These are phyloP conservation scores for Caenorhabditis imperialis DNA, from an alignment of 2,888 invertebrate species.

Conservation along the genomic window DNA sequence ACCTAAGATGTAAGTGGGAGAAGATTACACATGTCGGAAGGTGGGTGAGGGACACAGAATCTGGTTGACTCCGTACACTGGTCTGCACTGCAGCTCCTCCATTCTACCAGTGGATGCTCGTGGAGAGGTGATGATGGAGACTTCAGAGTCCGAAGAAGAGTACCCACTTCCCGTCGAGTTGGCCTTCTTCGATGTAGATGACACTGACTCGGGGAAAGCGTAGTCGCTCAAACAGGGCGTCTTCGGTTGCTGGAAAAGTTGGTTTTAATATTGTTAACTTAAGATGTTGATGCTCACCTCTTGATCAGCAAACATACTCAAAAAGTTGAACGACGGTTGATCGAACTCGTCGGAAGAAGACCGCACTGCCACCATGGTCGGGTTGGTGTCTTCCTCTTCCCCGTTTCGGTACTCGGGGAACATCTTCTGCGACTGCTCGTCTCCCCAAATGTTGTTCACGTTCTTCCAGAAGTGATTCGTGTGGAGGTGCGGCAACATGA, in stretches of 20 bases:
- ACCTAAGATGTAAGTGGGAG: conserved; percentile 15
- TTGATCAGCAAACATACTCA: conserved; percentile 16
- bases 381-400: too few relatives aligned
- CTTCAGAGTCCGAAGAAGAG: conserved; percentile 40
- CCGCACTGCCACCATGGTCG: too few relatives aligned
- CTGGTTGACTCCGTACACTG: conserved; percentile 28
- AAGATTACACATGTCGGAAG: conserved; percentile 4
- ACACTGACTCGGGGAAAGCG: conserved; percentile 23
- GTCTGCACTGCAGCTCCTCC: not conserved
- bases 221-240: conserved; percentile 20
- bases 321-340: conserved; percentile 5
- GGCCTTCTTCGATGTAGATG: conserved; percentile 31
- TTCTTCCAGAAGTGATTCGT: conserved; percentile 22
- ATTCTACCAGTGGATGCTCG: not conserved
- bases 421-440: conserved; percentile 6
- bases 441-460: conserved; percentile 23
- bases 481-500: conserved; percentile 10
- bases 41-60: conserved; percentile 13
- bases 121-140: conserved; percentile 23
- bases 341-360: not conserved
- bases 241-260: conserved; percentile 35
- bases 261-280: too few relatives aligned
- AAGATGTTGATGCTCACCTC: conserved; percentile 18
- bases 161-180: conserved; percentile 47
- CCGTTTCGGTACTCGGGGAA: conserved; percentile 12